A percentile compares a stretch with the other conserved stretches of the same genome.
phyloP scores from a whole-genome alignment of 2,888 invertebrate species.

The Griposia aprilina region DNA sequence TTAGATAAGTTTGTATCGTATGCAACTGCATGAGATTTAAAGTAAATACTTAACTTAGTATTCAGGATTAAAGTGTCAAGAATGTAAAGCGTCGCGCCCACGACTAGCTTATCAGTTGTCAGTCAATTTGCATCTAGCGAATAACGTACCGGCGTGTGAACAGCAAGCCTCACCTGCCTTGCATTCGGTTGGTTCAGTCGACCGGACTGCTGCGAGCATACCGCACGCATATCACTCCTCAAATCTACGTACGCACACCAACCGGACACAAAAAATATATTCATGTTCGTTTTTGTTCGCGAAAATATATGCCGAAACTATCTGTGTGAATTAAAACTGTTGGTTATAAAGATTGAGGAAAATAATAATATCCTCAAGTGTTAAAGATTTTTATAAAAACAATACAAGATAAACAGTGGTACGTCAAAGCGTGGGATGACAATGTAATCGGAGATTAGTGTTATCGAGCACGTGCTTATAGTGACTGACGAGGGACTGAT shows the following conservation, averaged over 20 bases:
- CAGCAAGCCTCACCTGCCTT: conserved; percentile 30
- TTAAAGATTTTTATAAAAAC: conserved; percentile 49
- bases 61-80: conserved; percentile 58
- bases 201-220: conserved; percentile 52
- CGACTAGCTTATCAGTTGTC: conserved; percentile 63
- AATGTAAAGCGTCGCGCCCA: conserved; percentile 35
- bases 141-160: conserved; percentile 50
- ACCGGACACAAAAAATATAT: conserved; percentile 4
- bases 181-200: conserved; percentile 61
- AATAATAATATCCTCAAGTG: conserved; percentile 48
- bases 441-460: conserved; percentile 68
- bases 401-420: conserved; percentile 55
- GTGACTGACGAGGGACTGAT: conserved; percentile 39
- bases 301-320: conserved; percentile 34
- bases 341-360: conserved; percentile 23
- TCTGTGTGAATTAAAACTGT: conserved; percentile 35
- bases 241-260: conserved; percentile 10
- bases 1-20: conserved; percentile 17
- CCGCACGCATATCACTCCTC: conserved; percentile 63
- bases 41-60: conserved; percentile 42
- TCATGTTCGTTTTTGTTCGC: not conserved
- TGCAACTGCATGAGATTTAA: conserved; percentile 37
- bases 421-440: conserved; percentile 64
- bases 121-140: conserved; percentile 65
- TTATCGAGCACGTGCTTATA: conserved; percentile 67